Conservation (phyloP, 2,797 vertebrate species). For the Harpagifer antarcticus region DNA sequence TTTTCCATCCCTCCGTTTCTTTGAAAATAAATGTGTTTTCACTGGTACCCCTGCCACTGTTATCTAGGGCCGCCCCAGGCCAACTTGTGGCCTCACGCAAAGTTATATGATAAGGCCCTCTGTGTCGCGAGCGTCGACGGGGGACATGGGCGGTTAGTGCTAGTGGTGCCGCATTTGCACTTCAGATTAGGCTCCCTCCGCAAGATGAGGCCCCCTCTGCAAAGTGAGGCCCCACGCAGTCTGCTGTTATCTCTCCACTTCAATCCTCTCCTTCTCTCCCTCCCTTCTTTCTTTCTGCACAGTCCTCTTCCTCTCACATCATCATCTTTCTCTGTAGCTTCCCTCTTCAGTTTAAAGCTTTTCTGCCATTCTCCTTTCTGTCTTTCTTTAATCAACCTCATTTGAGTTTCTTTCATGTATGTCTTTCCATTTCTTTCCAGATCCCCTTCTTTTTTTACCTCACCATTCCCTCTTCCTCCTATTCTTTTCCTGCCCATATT, state of each 20-base stretch:
- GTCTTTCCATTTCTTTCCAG: neutral
- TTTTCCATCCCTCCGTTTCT: neutral
- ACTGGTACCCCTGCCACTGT: conserved; percentile 30
- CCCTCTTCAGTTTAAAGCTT: neutral
- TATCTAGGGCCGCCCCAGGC: conserved; percentile 19
- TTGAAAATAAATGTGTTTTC: conserved; percentile 35
- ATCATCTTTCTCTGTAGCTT: conserved; percentile 9
- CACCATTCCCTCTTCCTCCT: neutral
- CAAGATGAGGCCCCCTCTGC: too few relatives aligned
- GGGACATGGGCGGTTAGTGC: too few relatives aligned
- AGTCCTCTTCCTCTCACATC: conserved; percentile 18
- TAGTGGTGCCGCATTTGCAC: too few relatives aligned
- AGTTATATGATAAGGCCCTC: too few relatives aligned
- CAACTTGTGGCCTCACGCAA: too few relatives aligned
- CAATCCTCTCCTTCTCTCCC: neutral
- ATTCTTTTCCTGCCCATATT: conserved; percentile 25
- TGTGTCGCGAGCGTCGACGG: too few relatives aligned
- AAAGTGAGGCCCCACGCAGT: too few relatives aligned
- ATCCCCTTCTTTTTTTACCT: conserved; percentile 5
- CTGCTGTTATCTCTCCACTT: conserved; percentile 39
- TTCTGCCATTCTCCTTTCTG: neutral
- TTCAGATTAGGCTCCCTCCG: too few relatives aligned
- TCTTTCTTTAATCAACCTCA: neutral
- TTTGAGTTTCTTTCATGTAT: neutral
- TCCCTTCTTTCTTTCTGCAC: conserved; percentile 5